These are phyloP conservation scores for Galemys pyrenaicus DNA, from an alignment of 2,113 vertebrate genomes.

Conservation along the genomic window DNA sequence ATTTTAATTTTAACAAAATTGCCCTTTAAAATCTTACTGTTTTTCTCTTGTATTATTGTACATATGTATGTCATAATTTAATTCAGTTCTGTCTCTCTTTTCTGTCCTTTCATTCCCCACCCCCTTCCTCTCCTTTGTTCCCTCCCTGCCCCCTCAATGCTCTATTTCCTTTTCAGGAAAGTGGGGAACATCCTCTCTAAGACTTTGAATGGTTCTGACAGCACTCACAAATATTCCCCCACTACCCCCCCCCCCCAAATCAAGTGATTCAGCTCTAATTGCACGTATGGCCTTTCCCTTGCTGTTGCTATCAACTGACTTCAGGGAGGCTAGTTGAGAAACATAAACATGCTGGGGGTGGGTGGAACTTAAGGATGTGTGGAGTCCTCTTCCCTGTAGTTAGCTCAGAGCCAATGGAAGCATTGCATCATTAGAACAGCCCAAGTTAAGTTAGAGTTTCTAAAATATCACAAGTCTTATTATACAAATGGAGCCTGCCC, in stretches of 20 bases:
- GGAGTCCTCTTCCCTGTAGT: background rate
- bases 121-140: background rate
- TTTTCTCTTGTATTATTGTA: background rate
- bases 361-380: background rate
- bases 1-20: background rate
- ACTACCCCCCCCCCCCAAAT: rapidly evolving
- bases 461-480: background rate
- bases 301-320: background rate
- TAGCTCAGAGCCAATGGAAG: background rate
- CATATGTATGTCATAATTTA: background rate
- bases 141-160: too few relatives aligned
- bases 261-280: background rate
- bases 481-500: background rate
- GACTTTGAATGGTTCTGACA: background rate
- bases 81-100: background rate
- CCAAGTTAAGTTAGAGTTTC: background rate
- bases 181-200: background rate
- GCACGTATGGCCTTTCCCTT: background rate
- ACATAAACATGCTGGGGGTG: background rate
- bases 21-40: background rate
- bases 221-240: background rate
- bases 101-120: background rate
- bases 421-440: background rate
- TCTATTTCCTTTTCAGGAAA: background rate
- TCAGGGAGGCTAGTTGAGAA: background rate